Evolutionary conservation across 2,888 invertebrate species (phyloP), one percentile per base, ranked within the genome.

Genomic region (Rhopalosiphum nymphaeae): DNA sequence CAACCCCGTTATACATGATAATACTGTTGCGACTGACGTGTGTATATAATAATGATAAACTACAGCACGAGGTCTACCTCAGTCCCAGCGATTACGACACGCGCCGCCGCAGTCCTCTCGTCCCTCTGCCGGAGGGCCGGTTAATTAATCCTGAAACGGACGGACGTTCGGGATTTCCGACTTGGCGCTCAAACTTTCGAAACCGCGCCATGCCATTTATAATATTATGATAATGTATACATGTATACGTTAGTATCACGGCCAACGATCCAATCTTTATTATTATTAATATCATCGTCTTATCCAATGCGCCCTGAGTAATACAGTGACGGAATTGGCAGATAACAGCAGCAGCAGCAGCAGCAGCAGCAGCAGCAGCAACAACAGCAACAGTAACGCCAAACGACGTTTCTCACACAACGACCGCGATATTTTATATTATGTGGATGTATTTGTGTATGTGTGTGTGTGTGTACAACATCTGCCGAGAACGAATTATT

Each of bases 401-500:
- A 42, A 78, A 78, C 36, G 21, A 78, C 36, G 78, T 78, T 78
- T 36, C 78, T 36, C 78, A 36, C 36, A 78, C 78, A 29, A 21
- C 36, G 78, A 78, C 36, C 36, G 36, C 7, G 21, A 78, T 67
- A 67, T 67, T 4, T n/a, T 78, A 78, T 78, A 42, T 36, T 9
- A 26, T 78, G 36, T 21, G 78, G 21, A 36, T 21, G 36, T 3
- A 21, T 36, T 36, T 13, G 67, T 16, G 29, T 29, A 29, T 67
- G 67, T 36, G 78, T 13, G 67, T 16, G 29, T 29, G 61, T 67
- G 67, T 67, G n/a, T 67, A 21, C 78, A 78, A 78, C 78, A 78
- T 86, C 46, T 46, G 44, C 46, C 86, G 46, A 46, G 49, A 36
- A 87, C 87, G 87, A 49, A 49, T 86, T 86, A 86, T 86, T 86